Evolutionary conservation across 2,888 invertebrate species (phyloP), one percentile per base, ranked within the genome.

Genomic region (Isoperla grammatica): DNA sequence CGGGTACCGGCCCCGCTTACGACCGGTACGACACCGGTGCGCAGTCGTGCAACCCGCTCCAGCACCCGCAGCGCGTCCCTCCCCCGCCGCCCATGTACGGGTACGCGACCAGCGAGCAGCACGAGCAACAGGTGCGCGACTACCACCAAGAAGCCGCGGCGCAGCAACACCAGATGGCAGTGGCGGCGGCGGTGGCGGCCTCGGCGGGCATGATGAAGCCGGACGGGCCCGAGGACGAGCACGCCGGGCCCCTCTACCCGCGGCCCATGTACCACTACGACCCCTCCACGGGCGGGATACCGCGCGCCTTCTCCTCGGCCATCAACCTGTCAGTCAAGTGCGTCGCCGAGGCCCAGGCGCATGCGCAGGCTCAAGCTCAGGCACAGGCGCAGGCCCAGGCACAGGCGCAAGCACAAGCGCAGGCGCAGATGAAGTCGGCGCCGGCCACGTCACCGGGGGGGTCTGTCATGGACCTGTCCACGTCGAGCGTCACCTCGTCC

Each of bases 281-380:
- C 72, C 82, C 85, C 49, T 79, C 84, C 70, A 81, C 82, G 68
- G 85, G 85, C 58, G 83, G 84, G 59, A 79, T 87, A 66, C 87
- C 86, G 62, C 85, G 87, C 43, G 87, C 65, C 86, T 88, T 78
- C 87, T 66, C 70, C 37, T 70, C 71, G 48, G 88, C 88, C 66
- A 90, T 89, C 73, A 90, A 88, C 80, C 79, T 88, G 68, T 89
- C 88, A 67, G 91, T 91, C 70, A 92, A 91, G 79, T 90, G 90
- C 72, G 86, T 86, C 67, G 85, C 87, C 65, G 86, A 85, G 64
- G 67, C 68, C 69, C 85, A 85, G 70, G 81, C 82, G 15, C 75
- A 75, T 61, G 61, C 61, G 12, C 58, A 57, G 57, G 72, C 61
- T 2, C 60, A 48, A 35, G 62, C 61, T 35, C 63, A 57, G 48